Evolutionary conservation across 2,797 vertebrate genomes (phyloP).

Genomic region (Fistularia tabacaria): DNA sequence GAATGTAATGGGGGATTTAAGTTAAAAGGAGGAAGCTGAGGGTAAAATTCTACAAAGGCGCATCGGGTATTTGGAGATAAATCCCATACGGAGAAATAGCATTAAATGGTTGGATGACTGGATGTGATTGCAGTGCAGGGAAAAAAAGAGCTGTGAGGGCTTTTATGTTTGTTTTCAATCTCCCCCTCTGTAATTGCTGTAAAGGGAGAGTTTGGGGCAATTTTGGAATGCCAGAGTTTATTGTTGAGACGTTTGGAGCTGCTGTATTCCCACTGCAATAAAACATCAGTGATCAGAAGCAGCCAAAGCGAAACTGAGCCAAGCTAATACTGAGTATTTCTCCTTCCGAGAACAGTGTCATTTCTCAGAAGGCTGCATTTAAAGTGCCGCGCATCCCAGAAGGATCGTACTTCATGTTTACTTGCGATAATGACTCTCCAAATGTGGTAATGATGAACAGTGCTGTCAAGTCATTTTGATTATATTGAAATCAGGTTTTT

Average conservation of each 20-base stretch:
- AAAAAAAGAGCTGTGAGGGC: neutral
- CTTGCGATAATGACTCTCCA: neutral
- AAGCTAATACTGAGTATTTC: neutral
- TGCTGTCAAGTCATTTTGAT: neutral
- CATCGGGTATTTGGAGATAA: too few species aligned
- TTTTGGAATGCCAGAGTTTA: constrained; percentile 12
- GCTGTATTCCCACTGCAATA: constrained; percentile 20
- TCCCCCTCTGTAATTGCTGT: neutral
- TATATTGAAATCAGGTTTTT: neutral
- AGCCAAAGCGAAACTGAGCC: constrained; percentile 1
- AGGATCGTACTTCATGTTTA: constrained; percentile 1
- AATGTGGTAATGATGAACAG: neutral
- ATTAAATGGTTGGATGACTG: neutral
- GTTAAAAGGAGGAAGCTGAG: neutral
- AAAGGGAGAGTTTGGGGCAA: constrained; percentile 11
- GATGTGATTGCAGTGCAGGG: neutral
- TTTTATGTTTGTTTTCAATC: constrained; percentile 7
- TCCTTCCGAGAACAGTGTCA: neutral
- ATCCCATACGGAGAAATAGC: too few species aligned
- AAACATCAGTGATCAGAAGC: constrained; percentile 6
- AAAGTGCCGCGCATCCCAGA: neutral
- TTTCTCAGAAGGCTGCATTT: too few species aligned
- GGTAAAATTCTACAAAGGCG: too few species aligned
- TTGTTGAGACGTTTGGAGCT: constrained; percentile 6
- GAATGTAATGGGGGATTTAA: too few species aligned